Evolutionary conservation across 2,797 vertebrate genomes (phyloP).

Genomic region (Taenioides sp.): DNA sequence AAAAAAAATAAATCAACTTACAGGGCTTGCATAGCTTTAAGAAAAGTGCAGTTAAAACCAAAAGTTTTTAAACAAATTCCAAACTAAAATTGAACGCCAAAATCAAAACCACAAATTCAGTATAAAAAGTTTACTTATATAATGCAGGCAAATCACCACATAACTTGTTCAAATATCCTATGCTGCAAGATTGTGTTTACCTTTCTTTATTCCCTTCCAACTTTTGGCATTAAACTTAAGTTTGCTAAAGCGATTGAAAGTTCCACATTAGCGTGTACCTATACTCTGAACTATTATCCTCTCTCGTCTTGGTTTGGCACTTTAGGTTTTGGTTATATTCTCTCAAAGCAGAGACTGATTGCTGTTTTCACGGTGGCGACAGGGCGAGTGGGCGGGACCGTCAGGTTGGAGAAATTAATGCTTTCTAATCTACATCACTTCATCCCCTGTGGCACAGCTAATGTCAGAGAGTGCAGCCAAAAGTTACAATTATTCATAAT

Average conservation of each 20-base stretch:
- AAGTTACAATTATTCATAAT: constrained; percentile 35
- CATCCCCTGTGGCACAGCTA: constrained; percentile 39
- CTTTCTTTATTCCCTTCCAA: neutral
- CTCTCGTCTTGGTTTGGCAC: neutral
- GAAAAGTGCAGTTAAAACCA: too few species aligned
- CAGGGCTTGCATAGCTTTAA: too few species aligned
- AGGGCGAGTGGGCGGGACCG: constrained; percentile 15
- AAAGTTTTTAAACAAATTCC: too few species aligned
- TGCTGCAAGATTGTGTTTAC: neutral
- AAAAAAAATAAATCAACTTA: too few species aligned
- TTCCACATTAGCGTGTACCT: neutral
- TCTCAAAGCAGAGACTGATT: constrained; percentile 42
- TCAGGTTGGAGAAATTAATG: constrained; percentile 41
- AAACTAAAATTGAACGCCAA: too few species aligned
- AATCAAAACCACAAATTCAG: too few species aligned
- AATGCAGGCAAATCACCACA: neutral
- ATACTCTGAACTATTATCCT: neutral
- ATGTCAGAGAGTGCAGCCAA: constrained; percentile 41
- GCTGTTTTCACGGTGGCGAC: constrained; percentile 18
- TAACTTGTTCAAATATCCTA: too few species aligned
- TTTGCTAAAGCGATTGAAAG: neutral
- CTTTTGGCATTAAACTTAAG: neutral
- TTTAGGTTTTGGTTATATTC: constrained; percentile 9
- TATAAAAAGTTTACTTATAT: too few species aligned
- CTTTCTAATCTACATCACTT: constrained; percentile 35